phyloP scores from a whole-genome alignment of 2,888 invertebrate genomes.

The Cremastinae sp. region DNA sequence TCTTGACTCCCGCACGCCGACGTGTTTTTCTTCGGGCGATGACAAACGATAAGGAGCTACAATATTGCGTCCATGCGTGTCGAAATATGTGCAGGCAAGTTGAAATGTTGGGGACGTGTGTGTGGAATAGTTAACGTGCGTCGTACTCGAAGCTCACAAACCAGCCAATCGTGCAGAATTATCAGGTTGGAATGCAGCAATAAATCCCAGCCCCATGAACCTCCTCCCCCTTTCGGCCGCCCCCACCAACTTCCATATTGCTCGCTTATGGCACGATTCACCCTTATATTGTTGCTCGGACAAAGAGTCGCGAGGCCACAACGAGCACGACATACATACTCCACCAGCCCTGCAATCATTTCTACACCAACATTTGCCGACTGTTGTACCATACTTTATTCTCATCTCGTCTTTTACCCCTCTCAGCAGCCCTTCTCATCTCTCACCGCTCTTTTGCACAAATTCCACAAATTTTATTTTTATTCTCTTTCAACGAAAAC shows the following conservation, averaged over 20 bases:
- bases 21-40: conserved; percentile 62
- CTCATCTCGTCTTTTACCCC: conserved; percentile 46
- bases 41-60: conserved; percentile 67
- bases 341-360: conserved; percentile 20
- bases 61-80: conserved; percentile 29
- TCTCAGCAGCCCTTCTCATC: conserved; percentile 2
- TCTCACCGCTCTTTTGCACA: neutral
- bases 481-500: neutral
- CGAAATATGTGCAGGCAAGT: too few species aligned
- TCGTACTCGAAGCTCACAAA: conserved; percentile 35
- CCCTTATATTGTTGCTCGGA: conserved; percentile 78
- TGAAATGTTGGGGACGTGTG: neutral
- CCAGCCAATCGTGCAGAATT: conserved; percentile 70
- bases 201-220: conserved; percentile 75
- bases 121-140: conserved; percentile 43
- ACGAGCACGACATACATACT: conserved; percentile 68
- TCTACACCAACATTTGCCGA: conserved; percentile 21
- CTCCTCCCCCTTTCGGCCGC: conserved; percentile 51
- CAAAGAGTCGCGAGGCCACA: conserved; percentile 74
- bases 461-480: neutral
- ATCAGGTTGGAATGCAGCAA: conserved; percentile 78
- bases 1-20: conserved; percentile 38
- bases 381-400: conserved; percentile 21
- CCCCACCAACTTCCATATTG: conserved; percentile 56
- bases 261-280: conserved; percentile 69